These are phyloP conservation scores for Eleutherodactylus coqui DNA, from an alignment of 2,797 vertebrate genomes.

Conservation along the genomic window DNA sequence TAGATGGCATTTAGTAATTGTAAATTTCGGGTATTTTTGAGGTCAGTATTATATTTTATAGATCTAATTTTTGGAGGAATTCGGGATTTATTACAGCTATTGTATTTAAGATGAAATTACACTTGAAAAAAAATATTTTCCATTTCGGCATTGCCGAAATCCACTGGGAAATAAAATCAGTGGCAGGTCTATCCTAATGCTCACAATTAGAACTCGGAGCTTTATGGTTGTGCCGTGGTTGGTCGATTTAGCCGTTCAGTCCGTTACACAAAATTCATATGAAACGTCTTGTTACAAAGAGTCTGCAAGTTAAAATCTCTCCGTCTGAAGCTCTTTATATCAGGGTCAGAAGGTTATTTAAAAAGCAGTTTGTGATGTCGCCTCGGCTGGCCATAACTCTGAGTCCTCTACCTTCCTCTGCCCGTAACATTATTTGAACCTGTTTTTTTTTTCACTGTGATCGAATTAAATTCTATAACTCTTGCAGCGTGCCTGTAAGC, in stretches of 20 bases:
- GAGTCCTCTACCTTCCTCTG: constrained; percentile 50
- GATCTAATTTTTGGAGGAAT: background rate
- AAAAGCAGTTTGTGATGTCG: constrained; percentile 60
- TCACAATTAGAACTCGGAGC: constrained; percentile 29
- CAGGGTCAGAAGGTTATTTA: constrained; percentile 58
- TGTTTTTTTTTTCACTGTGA: constrained; percentile 59
- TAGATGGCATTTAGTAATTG: background rate
- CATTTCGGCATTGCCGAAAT: constrained; percentile 23
- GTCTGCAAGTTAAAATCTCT: constrained; percentile 42
- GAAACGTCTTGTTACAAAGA: constrained; percentile 18
- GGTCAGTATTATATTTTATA: background rate
- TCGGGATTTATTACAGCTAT: constrained; percentile 19
- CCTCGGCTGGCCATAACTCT: constrained; percentile 52
- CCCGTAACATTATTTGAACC: constrained; percentile 61
- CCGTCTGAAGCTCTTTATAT: constrained; percentile 21
- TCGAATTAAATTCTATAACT: constrained; percentile 78
- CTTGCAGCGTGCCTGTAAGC: constrained; percentile 75
- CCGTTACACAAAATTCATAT: constrained; percentile 10
- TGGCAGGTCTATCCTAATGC: constrained; percentile 11
- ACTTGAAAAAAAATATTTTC: constrained; percentile 41
- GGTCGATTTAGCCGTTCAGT: background rate
- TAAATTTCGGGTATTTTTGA: constrained; percentile 20
- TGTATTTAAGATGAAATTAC: constrained; percentile 28
- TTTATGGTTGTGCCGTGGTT: background rate
- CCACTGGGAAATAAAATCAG: constrained; percentile 33